Percentiles rank a stretch among this genome's conserved stretches.
Conservation (phyloP, 35 echinoderm and acorn worm species). For the Apostichopus japonicus region DNA sequence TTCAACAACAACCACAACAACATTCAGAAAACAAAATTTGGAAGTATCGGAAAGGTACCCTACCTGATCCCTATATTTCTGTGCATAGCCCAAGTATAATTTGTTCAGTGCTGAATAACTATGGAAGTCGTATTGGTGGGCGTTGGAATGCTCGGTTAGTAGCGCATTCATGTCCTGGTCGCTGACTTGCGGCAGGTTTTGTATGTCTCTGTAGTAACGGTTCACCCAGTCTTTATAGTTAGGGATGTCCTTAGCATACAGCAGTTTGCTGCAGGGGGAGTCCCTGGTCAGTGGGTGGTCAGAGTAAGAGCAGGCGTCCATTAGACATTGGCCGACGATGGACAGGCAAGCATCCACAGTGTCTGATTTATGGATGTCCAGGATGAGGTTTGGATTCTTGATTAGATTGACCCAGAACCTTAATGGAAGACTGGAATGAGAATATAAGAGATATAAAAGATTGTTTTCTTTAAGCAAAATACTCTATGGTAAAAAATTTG, state of each 20-base stretch:
- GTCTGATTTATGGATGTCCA: conserved; percentile 96
- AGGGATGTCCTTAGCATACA: conserved; percentile 99
- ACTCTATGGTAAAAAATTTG: too few relatives aligned
- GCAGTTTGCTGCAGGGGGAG: conserved; percentile 94
- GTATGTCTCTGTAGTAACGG: conserved; percentile 91
- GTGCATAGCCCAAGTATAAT: conserved; percentile 90
- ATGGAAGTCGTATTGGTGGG: conserved; percentile 95
- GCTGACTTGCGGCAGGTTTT: conserved; percentile 70
- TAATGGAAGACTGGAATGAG: conserved; percentile 82
- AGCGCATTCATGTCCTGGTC: conserved; percentile 97
- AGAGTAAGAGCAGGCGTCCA: conserved; percentile 94
- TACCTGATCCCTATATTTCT: conserved; percentile 65
- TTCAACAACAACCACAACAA: too few relatives aligned
- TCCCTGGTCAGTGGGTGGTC: conserved; percentile 87
- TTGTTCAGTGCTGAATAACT: conserved; percentile 87
- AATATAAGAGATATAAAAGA: neutral
- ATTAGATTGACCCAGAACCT: conserved; percentile 99
- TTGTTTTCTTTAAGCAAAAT: too few relatives aligned
- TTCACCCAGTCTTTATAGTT: conserved; percentile 85
- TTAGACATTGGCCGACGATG: conserved; percentile 89
- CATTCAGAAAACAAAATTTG: too few relatives aligned
- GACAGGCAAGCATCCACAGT: conserved; percentile 97
- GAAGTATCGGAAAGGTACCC: neutral
- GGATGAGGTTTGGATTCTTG: conserved; percentile 96
- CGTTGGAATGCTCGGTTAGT: conserved; percentile 83